Evolutionary conservation across 2,113 vertebrate species (phyloP).

Genomic region (Zootoca vivipara): DNA sequence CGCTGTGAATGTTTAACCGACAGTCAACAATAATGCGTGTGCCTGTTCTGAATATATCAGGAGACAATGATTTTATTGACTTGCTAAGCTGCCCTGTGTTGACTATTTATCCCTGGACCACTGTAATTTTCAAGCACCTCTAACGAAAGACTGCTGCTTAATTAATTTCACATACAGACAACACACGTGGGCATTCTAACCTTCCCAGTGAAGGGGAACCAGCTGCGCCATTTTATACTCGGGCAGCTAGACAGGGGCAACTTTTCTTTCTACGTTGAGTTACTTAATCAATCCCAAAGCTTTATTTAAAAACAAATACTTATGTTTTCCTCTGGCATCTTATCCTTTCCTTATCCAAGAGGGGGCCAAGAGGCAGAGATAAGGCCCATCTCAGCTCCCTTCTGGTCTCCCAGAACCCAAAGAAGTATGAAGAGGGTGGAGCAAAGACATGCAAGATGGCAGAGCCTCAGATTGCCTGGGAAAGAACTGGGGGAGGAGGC

Average conservation of each 20-base stretch:
- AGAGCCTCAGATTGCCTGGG: no score
- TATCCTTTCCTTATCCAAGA: neutral
- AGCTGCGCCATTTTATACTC: neutral
- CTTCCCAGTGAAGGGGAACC: neutral
- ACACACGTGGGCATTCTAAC: neutral
- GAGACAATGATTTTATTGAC: neutral
- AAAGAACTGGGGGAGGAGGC: no score
- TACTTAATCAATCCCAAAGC: neutral
- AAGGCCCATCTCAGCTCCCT: no score
- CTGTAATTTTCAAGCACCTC: neutral
- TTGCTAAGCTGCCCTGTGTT: neutral
- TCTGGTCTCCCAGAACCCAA: neutral
- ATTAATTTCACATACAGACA: neutral
- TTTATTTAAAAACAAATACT: neutral
- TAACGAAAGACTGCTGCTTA: neutral
- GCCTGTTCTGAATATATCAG: neutral
- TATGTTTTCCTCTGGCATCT: slow-evolving; percentile 8
- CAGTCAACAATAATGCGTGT: neutral
- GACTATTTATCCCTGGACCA: neutral
- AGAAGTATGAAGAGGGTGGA: no score
- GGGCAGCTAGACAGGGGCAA: neutral
- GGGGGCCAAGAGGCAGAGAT: no score
- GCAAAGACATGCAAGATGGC: no score
- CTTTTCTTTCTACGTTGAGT: neutral
- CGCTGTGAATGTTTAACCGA: neutral